Evolutionary conservation across 1,140 invertebrate species (phyloP), one percentile per base, ranked within the genome.

Genomic region (Aphaenogaster floridana): DNA sequence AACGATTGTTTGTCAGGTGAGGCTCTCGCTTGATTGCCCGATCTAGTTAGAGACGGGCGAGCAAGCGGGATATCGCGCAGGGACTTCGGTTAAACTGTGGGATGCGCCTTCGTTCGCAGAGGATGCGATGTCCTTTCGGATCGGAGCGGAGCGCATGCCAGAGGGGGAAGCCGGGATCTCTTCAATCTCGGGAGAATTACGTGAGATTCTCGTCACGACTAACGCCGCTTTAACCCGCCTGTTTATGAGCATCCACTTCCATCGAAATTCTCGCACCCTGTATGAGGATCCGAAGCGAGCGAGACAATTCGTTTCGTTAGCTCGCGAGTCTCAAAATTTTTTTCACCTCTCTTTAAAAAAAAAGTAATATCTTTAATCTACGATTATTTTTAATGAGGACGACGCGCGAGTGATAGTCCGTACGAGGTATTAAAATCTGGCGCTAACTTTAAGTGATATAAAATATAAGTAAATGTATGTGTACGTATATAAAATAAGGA

Each of bases 141-240:
- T 17, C 28, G 52, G 21, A 17, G 8, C 15, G 21, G 52, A 42
- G 36, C 39, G 74, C 39, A 21, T 52, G 52, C 36, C 52, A 21
- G 42, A 15, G 13, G 39, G 36, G 36, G 17, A 8, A 68, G 0
- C 21, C n/a, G 9, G 66, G 42, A 42, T 83, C 69, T 74, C 68
- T 74, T 74, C 80, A 83, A 83, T 83, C 80, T 83, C 80, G 50
- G 54, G 52, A 74, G 80, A 83, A 83, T 83, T 83, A 72, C 68
- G 68, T 1, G 80, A 74, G 28, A 83, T 83, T 74, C 80, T 59
- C 80, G 61, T 66, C 77, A 68, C 59, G 77, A 68, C 68, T 83
- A 74, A 83, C 79, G n/a, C 21, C 52, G 79, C 48, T 69, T 36
- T 69, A 83, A 59, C 80, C n/a, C 17, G 69, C 21, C 80, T 74